Percentiles rank a stretch among this genome's conserved stretches.
Evolutionary conservation across 2,888 invertebrate genomes (phyloP).

Genomic region (Ecliptopera silaceata): DNA sequence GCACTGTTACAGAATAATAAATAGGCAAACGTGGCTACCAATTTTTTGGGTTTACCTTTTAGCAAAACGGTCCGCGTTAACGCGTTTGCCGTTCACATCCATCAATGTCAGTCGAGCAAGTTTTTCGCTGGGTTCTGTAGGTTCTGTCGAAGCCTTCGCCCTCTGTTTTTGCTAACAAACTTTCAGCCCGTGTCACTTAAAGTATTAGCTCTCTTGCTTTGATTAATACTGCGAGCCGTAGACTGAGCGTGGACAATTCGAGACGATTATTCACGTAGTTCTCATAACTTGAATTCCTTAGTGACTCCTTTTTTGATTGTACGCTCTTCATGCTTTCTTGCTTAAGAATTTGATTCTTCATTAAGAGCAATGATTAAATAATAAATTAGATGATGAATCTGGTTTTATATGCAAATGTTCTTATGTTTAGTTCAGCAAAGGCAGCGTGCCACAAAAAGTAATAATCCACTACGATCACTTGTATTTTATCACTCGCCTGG

Average conservation of each 20-base stretch:
- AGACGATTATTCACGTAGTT: conserved; percentile 22
- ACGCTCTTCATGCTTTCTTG: too few relatives aligned
- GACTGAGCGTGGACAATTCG: conserved; percentile 29
- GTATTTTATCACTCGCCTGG: background rate
- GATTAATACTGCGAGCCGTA: conserved; percentile 53
- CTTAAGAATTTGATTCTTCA: too few relatives aligned
- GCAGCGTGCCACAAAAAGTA: conserved; percentile 1
- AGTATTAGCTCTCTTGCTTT: conserved; percentile 62
- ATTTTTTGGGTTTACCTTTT: conserved; percentile 49
- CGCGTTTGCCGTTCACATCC: conserved; percentile 65
- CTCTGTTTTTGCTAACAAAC: conserved; percentile 74
- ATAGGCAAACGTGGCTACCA: conserved; percentile 45
- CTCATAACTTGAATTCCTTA: conserved; percentile 16
- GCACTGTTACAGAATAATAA: conserved; percentile 44
- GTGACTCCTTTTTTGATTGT: conserved; percentile 12
- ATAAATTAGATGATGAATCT: background rate
- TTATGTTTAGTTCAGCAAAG: background rate
- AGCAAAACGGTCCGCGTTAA: conserved; percentile 58
- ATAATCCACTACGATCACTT: background rate
- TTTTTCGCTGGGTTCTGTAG: conserved; percentile 72
- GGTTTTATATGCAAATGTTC: background rate
- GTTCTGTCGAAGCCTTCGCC: conserved; percentile 63
- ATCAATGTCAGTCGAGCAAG: conserved; percentile 75
- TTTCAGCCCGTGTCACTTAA: conserved; percentile 69
- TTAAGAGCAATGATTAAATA: background rate